Base-by-base conservation (phyloP, 2,888 invertebrate genomes). In the Acleris emargana region DNA sequence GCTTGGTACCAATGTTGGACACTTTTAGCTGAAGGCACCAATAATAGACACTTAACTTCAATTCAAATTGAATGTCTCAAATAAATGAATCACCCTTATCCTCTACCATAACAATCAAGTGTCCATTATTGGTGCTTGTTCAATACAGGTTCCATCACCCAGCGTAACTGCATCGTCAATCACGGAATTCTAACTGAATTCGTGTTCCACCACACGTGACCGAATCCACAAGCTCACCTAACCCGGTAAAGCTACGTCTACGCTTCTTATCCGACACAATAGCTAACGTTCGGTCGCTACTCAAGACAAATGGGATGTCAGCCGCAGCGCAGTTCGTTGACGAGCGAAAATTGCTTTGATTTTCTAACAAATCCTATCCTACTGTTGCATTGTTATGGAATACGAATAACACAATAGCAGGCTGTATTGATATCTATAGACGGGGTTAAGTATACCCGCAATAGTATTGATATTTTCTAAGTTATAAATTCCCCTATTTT, bases 291-390 rank as follows among this genome's bases (percentile, higher is more conserved):
- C 72, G 73, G 72, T 70, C 71, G 69, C 73, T 71, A 71, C 78
- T 74, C 77, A 73, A 84, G 85, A 84, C 84, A 86, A 86, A 84
- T 84, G 80, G 80, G 72, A 78, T 79, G 85, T 86, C 84, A 84
- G 75, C 73, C 78, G 72, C 84, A 86, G 79, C 69, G 72, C 71
- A 72, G 72, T 73, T 73, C 73, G 72, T 74, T 84, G 84, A 86
- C 82, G 81, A 81, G 79, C 78, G 81, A 76, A 81, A 84, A 84
- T 84, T 79, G 82, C 81, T 84, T 81, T 80, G 84, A 84, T 86
- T 85, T 79, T 76, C 80, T 74, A 77, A 78, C 80, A 80, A 82
- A 78, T 80, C 76, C 73, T 71, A 66, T 64, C 75, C 70, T 73
- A 81, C 76, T 75, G 77, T 77, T 76, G 72, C 71, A 72, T 67